Evolutionary conservation across 2,888 invertebrate species (phyloP).

Genomic region (Temnothorax unifasciatus): DNA sequence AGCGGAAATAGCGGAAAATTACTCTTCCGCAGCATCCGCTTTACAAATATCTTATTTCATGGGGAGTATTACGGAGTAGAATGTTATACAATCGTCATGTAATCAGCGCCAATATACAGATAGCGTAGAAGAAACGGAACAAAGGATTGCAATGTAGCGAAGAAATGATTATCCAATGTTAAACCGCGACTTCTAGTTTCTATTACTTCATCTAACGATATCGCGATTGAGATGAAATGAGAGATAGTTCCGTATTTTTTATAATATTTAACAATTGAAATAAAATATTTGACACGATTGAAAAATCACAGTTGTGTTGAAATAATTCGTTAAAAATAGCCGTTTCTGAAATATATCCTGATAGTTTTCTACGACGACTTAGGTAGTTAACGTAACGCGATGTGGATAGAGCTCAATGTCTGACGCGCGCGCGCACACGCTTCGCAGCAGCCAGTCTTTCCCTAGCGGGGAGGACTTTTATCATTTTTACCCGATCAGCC

Average conservation of each 20-base stretch:
- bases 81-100: slow-evolving; percentile 24
- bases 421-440: not conserved
- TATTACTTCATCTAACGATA: not conserved
- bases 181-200: not conserved
- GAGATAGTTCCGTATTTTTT: not conserved
- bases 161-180: slow-evolving; percentile 3
- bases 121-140: not conserved
- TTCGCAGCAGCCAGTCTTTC: slow-evolving; percentile 23
- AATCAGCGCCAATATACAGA: slow-evolving; percentile 14
- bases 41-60: slow-evolving; percentile 27
- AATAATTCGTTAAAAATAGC: slow-evolving; percentile 1
- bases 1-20: slow-evolving; percentile 51
- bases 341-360: not conserved
- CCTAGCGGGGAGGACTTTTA: slow-evolving; percentile 66
- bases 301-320: not conserved
- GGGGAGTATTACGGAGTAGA: slow-evolving; percentile 2
- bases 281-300: not conserved
- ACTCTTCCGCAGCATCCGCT: slow-evolving; percentile 40
- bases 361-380: not conserved
- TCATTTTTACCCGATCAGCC: slow-evolving; percentile 72
- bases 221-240: not conserved
- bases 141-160: slow-evolving; percentile 3
- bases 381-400: not conserved
- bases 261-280: not conserved
- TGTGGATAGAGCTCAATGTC: not conserved